Percentiles rank a stretch among this genome's conserved stretches.
Conservation (phyloP, 1,140 invertebrate species). For the Laodelphax striatellus region DNA sequence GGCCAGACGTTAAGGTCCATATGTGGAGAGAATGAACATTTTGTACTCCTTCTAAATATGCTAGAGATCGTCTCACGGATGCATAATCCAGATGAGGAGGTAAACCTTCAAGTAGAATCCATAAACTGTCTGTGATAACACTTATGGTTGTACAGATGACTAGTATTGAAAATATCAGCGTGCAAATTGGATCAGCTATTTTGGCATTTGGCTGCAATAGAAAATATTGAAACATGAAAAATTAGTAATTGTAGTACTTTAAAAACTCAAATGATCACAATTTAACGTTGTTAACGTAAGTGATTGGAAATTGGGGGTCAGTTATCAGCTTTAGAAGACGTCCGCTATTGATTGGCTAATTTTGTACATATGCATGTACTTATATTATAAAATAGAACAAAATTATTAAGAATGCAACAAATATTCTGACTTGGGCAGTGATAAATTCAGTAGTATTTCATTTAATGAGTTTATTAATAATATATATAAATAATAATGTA, state of each 20-base stretch:
- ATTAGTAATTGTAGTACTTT: background rate
- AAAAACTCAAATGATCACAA: no score
- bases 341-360: no score
- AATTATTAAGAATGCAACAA: no score
- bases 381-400: no score
- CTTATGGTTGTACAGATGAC: constrained; percentile 68
- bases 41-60: constrained; percentile 49
- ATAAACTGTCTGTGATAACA: constrained; percentile 60
- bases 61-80: constrained; percentile 39
- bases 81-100: constrained; percentile 45
- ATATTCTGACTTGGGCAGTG: no score
- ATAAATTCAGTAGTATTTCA: no score
- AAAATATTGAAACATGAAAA: background rate
- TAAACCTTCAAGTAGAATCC: constrained; percentile 68
- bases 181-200: constrained; percentile 80
- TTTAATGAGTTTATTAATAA: no score
- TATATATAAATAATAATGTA: no score
- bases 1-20: constrained; percentile 67
- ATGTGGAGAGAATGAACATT: constrained; percentile 68
- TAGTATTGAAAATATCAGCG: constrained; percentile 73
- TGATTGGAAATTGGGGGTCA: no score
- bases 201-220: constrained; percentile 54
- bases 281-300: no score
- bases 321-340: no score
- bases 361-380: no score